These are phyloP conservation scores for Lymantria dispar DNA, from an alignment of 2,888 invertebrate species.

Conservation along the genomic window DNA sequence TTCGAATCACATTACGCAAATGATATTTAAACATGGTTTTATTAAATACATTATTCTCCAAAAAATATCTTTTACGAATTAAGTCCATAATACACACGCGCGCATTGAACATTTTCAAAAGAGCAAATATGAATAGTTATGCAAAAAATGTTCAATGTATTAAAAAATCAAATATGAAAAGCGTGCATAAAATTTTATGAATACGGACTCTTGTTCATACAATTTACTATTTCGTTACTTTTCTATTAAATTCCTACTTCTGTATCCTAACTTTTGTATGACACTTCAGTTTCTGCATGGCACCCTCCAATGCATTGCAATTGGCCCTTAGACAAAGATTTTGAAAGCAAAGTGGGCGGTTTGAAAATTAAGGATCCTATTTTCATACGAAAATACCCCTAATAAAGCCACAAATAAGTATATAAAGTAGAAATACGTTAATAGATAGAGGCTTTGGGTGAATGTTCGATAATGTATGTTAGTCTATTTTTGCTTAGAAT, in stretches of 20 bases:
- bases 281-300: slow-evolving; percentile 18
- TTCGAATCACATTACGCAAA: no score
- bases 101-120: background rate
- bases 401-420: slow-evolving; percentile 60
- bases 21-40: no score
- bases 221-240: background rate
- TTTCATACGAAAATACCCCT: slow-evolving; percentile 73
- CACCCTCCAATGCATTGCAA: slow-evolving; percentile 40
- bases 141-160: slow-evolving; percentile 2
- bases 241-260: slow-evolving; percentile 9
- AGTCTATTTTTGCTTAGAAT: no score
- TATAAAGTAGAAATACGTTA: slow-evolving; percentile 65
- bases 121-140: slow-evolving; percentile 1
- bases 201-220: slow-evolving; percentile 12
- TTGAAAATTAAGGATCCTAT: slow-evolving; percentile 57
- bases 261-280: slow-evolving; percentile 17
- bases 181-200: slow-evolving; percentile 2
- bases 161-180: slow-evolving; percentile 11
- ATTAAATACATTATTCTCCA: no score
- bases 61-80: no score
- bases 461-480: slow-evolving; percentile 16
- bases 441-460: slow-evolving; percentile 50
- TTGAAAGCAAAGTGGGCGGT: slow-evolving; percentile 47
- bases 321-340: slow-evolving; percentile 58
- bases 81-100: no score